These are phyloP conservation scores for Linnaemya vulpina DNA, from an alignment of 2,888 invertebrate genomes.

Conservation along the genomic window DNA sequence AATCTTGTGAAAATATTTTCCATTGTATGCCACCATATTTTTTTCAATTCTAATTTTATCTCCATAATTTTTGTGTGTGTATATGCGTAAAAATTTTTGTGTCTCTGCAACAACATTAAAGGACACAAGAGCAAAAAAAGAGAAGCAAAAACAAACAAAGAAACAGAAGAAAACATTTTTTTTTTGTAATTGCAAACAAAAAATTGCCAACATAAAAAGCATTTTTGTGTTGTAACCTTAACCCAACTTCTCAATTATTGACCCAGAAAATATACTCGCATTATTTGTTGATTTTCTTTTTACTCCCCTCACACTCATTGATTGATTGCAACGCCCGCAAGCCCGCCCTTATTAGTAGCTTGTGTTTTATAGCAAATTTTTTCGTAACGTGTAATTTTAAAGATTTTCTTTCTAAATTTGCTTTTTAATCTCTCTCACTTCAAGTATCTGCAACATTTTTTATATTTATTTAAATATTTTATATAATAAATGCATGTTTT, in stretches of 20 bases:
- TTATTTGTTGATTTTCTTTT: constrained; percentile 27
- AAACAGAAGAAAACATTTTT: not conserved
- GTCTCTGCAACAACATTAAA: constrained; percentile 53
- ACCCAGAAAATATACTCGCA: constrained; percentile 56
- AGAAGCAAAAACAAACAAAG: constrained; percentile 21
- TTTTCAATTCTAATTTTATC: constrained; percentile 36
- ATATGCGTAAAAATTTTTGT: constrained; percentile 64
- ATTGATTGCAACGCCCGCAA: not conserved
- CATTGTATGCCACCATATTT: constrained; percentile 42
- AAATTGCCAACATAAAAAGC: not conserved
- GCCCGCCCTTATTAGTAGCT: not conserved
- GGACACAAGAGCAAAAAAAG: not conserved
- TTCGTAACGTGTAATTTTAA: constrained; percentile 27
- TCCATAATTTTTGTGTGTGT: constrained; percentile 66
- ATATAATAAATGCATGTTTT: constrained; percentile 60
- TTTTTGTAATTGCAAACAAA: not conserved
- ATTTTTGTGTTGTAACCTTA: constrained; percentile 66
- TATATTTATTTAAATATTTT: not conserved
- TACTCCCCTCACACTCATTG: not conserved
- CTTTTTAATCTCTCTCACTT: constrained; percentile 22
- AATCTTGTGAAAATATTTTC: constrained; percentile 58
- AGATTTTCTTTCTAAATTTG: constrained; percentile 19
- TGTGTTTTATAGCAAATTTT: not conserved
- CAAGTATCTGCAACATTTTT: not conserved
- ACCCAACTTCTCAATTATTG: constrained; percentile 68